Evolutionary conservation across 2,888 invertebrate species (phyloP), one percentile per base, ranked within the genome.

Genomic region (Sesia apiformis): DNA sequence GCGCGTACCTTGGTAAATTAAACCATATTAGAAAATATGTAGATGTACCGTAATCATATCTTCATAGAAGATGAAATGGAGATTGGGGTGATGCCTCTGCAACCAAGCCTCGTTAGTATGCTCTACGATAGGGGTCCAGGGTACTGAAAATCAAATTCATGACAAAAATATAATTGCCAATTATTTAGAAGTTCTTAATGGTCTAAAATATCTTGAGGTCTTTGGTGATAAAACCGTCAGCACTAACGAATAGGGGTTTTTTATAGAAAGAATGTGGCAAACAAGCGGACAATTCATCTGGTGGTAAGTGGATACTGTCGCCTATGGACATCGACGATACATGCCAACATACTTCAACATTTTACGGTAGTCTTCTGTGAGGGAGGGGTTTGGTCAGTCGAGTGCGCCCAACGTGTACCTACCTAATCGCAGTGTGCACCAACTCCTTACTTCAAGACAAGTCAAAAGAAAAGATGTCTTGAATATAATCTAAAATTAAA

Each of bases 1-100:
- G 23, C 23, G 23, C 23, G 23, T 23, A 2, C 2, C 23, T 23
- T 23, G 23, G 23, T 23, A 2, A 23, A 23, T 23, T 23, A 23
- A 57, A 46, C 41, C 5, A 52, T 41, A 41, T 41, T 43, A 42
- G 38, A 49, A 40, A 5, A 54, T 23, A 41, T n/a, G 42, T 42
- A 6, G 5, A n/a, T n/a, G 5, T 6, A 88, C 88, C 75, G 84
- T 75, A 8, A 82, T 63, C 75, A 89, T 68, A 61, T 88, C 81
- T 72, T 89, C 88, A 53, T 86, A 89, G 57, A 82, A 89, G 2
- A 87, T 54, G 60, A 89, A 84, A 61, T 87, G 86, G 56, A 89
- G 70, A 66, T 88, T 88, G 1, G 80, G 76, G 52, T 84, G 74
- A 55, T 81, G 64, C 51, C 79, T 72, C 51, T 74, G 65, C 53